Evolutionary conservation across 2,797 vertebrate species (phyloP), one percentile per base, ranked within the genome.

Genomic region (Meriones psammophilus): DNA sequence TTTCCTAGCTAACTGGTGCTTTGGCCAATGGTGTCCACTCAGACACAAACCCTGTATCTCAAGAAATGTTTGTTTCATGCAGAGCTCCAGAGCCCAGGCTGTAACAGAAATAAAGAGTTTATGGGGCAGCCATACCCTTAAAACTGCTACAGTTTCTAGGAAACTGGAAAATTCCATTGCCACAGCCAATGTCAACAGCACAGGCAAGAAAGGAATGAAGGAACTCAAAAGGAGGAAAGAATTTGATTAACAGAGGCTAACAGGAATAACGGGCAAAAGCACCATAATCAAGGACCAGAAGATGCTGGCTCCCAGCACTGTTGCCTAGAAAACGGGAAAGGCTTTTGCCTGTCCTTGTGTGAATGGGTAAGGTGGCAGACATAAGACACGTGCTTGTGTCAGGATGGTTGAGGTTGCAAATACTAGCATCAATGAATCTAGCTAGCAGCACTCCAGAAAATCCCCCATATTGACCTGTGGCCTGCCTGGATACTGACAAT

Each of bases 191-290:
- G 97, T 98, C 98, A 99, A 98, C 98, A 98, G 96, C 90, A 94
- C 98, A 97, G 96, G 97, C 98, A 98, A 98, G 98, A 98, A 98
- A 98, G 98, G 98, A 98, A 98, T 98, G 98, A 97, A 98, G 98
- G 96, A 97, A 98, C 98, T 98, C 97, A 97, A 98, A 98, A 97
- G 98, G 98, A 98, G 98, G 97, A 97, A 98, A 98, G 98, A 98
- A 98, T 98, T 95, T 22, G 96, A 97, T 97, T 98, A 98, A 98
- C 95, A 98, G 97, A 97, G 97, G 98, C 98, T 97, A 50, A 50
- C 50, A 76, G 88, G 97, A 95, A 95, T 96, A 97, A 97, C 97
- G 97, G 97, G 97, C 97, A 97, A 95, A 98, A 97, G 96, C 42
- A 97, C 97, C 97, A 92, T 94, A 97, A 97, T 96, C 98, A 97